These are phyloP conservation scores for Oceanites oceanicus DNA, from an alignment of 2,113 vertebrate genomes.

Conservation along the genomic window DNA sequence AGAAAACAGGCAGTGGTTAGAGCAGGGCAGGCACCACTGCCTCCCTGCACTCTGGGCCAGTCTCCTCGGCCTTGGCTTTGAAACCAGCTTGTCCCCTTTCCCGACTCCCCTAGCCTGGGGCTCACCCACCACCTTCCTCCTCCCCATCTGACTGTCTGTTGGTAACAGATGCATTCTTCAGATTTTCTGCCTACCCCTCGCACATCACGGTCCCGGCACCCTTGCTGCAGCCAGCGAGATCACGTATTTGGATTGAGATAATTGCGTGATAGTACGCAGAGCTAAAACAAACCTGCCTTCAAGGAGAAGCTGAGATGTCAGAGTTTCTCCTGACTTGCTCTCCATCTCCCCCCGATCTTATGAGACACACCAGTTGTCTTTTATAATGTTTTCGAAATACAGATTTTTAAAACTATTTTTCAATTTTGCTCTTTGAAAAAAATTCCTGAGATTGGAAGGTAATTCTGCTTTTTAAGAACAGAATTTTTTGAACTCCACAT, in stretches of 20 bases:
- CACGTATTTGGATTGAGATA: neutral
- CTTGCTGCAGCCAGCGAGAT: neutral
- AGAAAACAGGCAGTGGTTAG: neutral
- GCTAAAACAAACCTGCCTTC: neutral
- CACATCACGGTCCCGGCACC: accelerated
- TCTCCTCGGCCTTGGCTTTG: accelerated
- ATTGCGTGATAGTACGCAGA: neutral
- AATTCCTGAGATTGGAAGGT: neutral
- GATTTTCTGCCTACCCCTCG: neutral
- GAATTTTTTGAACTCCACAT: neutral
- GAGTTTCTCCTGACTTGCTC: neutral
- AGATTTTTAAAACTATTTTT: neutral
- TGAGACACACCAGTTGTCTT: neutral
- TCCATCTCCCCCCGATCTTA: constrained; percentile 1
- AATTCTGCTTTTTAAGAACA: neutral
- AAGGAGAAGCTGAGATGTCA: neutral
- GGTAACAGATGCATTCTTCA: neutral
- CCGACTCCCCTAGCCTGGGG: neutral
- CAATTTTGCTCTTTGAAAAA: neutral
- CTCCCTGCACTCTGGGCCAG: accelerated
- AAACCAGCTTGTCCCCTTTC: neutral
- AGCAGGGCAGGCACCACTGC: neutral
- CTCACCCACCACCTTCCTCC: neutral
- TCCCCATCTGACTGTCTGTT: neutral
- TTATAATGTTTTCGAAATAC: neutral